phyloP scores from a whole-genome alignment of 53 echinoderm and acorn worm genomes.

The Patiria pectinifera region DNA sequence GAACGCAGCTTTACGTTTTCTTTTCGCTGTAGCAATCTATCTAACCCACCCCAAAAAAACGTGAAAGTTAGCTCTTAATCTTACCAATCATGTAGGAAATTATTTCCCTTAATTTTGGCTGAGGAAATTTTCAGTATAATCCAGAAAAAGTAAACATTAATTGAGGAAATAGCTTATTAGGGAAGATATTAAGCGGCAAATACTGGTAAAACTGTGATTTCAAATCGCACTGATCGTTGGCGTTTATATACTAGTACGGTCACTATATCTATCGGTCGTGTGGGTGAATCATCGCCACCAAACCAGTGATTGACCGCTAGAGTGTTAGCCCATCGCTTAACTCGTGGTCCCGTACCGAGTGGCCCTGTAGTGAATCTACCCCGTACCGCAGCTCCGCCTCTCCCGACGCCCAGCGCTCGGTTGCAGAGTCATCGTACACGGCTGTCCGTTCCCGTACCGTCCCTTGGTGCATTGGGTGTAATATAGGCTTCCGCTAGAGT shows the following conservation, averaged over 20 bases:
- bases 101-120: not conserved
- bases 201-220: not conserved
- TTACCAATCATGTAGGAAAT: too few species aligned
- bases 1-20: not conserved
- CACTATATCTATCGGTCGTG: slow-evolving; percentile 64
- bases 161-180: not conserved
- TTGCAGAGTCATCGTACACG: slow-evolving; percentile 74
- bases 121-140: not conserved
- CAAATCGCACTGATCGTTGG: not conserved
- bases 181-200: too few species aligned
- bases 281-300: slow-evolving; percentile 95
- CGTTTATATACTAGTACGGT: not conserved
- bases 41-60: not conserved
- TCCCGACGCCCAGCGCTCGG: slow-evolving; percentile 99
- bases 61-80: too few species aligned
- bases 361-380: slow-evolving; percentile 81
- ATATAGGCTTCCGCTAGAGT: slow-evolving; percentile 70
- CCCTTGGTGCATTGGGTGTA: slow-evolving; percentile 84
- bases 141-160: not conserved
- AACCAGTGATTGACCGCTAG: slow-evolving; percentile 95
- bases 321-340: slow-evolving; percentile 78
- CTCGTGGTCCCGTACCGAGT: slow-evolving; percentile 94
- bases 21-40: not conserved
- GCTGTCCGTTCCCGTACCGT: slow-evolving; percentile 33
- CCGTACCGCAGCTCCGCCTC: slow-evolving; percentile 75